These are phyloP conservation scores for Anguilla obscura DNA, from an alignment of 2,797 vertebrate species.

Conservation along the genomic window DNA sequence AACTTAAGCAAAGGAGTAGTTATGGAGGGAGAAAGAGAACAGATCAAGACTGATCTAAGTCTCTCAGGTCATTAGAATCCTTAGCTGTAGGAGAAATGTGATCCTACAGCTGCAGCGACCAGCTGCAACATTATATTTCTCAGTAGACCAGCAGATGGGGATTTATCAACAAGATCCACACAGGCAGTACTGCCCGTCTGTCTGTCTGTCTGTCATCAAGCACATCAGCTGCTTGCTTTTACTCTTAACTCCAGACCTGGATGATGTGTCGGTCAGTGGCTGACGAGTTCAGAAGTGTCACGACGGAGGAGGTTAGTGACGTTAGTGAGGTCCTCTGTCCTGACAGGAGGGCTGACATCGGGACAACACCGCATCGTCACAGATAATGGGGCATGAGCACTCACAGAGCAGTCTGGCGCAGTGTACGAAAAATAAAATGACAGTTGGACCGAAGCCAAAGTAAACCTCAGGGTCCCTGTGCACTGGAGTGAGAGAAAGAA, in stretches of 20 bases:
- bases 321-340: not conserved
- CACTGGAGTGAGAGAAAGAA: not conserved
- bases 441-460: not conserved
- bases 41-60: not conserved
- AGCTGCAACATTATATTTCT: not conserved
- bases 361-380: not conserved
- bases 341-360: not conserved
- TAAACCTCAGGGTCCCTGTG: not conserved
- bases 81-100: not conserved
- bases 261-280: not conserved
- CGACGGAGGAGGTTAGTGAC: not conserved
- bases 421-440: not conserved
- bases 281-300: not conserved
- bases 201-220: not conserved
- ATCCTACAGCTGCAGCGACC: not conserved
- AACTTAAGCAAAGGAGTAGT: not conserved
- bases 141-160: not conserved
- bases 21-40: not conserved
- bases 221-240: not conserved
- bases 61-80: not conserved
- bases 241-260: not conserved
- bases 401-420: not conserved
- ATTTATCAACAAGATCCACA: not conserved
- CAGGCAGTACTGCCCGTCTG: not conserved
- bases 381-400: not conserved